Evolutionary conservation across 2,888 invertebrate species (phyloP).

Genomic region (Panopea generosa): DNA sequence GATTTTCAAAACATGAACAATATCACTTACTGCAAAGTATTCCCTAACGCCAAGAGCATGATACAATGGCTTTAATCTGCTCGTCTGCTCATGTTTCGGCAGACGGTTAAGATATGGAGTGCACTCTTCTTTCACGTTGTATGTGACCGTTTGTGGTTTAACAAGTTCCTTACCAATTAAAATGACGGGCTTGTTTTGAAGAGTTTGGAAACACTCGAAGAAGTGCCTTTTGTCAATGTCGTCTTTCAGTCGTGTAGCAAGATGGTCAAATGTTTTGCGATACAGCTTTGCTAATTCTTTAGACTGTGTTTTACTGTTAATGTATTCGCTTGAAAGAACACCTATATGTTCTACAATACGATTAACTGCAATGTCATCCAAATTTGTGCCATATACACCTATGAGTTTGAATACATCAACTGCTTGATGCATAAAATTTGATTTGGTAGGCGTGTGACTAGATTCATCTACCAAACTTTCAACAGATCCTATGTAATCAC

Average conservation of each 20-base stretch:
- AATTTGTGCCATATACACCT: neutral
- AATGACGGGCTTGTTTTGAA: conserved; percentile 22
- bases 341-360: conserved; percentile 8
- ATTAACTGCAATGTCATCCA: conserved; percentile 1
- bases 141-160: conserved; percentile 10
- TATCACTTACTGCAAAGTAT: neutral
- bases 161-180: conserved; percentile 1
- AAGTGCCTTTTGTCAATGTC: neutral
- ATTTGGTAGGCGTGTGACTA: neutral
- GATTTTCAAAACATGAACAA: conserved; percentile 12
- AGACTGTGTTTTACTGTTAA: neutral
- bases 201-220: neutral
- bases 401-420: neutral
- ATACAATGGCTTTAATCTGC: conserved; percentile 4
- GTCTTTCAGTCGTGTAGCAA: neutral
- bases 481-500: conserved; percentile 33
- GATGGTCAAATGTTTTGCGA: neutral
- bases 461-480: conserved; percentile 13
- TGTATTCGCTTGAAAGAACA: conserved; percentile 11
- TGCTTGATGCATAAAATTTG: neutral
- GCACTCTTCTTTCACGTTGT: conserved; percentile 19
- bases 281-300: conserved; percentile 3
- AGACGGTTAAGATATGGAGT: conserved; percentile 13
- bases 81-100: neutral
- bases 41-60: conserved; percentile 20